phyloP scores from a whole-genome alignment of 2,888 invertebrate genomes.

The Pegoplata infirma region DNA sequence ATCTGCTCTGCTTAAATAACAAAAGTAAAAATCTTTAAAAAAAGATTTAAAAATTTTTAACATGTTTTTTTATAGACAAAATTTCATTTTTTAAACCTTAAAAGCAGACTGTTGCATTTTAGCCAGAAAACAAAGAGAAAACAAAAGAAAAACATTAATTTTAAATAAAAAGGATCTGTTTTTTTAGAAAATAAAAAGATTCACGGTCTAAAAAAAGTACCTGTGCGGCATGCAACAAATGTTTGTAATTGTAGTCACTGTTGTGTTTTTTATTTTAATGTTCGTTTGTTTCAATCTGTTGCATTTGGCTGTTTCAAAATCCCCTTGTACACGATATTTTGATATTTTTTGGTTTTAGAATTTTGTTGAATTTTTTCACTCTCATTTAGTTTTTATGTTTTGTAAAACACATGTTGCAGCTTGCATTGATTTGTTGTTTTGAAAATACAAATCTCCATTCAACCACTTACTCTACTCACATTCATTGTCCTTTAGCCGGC shows the following conservation, averaged over 20 bases:
- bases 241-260: conserved; percentile 19
- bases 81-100: background rate
- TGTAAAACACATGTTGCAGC: conserved; percentile 59
- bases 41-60: background rate
- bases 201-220: conserved; percentile 37
- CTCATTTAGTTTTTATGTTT: conserved; percentile 22
- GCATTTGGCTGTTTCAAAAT: conserved; percentile 34
- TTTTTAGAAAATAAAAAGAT: conserved; percentile 1
- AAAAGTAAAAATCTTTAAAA: too few relatives aligned
- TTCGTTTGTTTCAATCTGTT: conserved; percentile 48
- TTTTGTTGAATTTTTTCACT: conserved; percentile 20
- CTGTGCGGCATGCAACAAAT: conserved; percentile 32
- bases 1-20: conserved; percentile 26
- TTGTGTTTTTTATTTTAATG: background rate
- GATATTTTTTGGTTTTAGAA: conserved; percentile 40
- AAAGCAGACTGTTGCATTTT: conserved; percentile 28
- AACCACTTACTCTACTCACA: conserved; percentile 1
- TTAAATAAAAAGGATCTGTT: conserved; percentile 3
- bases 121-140: background rate
- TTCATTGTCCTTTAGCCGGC: conserved; percentile 45
- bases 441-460: conserved; percentile 42
- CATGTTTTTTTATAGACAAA: background rate
- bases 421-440: conserved; percentile 57
- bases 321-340: conserved; percentile 20
- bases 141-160: conserved; percentile 7